Conservation (phyloP, 2,113 vertebrate genomes). For the Bostrychus sinensis region DNA sequence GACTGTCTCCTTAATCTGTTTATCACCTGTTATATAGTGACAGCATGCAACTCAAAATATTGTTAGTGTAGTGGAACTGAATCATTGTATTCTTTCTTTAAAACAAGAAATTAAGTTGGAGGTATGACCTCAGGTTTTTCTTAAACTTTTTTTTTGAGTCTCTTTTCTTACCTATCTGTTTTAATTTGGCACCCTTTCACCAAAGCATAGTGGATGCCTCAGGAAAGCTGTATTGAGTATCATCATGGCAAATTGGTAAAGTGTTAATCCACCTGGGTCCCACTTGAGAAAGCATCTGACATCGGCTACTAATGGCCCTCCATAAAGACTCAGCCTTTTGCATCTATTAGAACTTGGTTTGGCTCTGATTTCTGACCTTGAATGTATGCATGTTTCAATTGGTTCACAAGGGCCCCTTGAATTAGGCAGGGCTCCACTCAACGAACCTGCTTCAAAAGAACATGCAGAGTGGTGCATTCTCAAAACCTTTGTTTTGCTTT, state of each 20-base stretch:
- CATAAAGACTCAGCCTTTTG: constrained; percentile 52
- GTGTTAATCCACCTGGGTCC: constrained; percentile 76
- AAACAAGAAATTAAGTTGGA: no score
- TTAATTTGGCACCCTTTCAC: background rate
- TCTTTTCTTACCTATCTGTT: background rate
- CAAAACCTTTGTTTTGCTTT: constrained; percentile 20
- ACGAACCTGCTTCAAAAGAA: constrained; percentile 46
- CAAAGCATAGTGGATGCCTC: background rate
- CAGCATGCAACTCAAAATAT: no score
- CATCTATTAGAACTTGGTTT: constrained; percentile 37
- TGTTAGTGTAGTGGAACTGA: no score
- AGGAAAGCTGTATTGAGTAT: constrained; percentile 30
- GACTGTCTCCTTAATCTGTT: background rate
- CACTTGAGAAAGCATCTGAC: constrained; percentile 61
- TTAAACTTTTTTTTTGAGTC: background rate
- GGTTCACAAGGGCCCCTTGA: constrained; percentile 19
- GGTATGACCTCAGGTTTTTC: no score
- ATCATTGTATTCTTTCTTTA: no score
- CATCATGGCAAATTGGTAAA: constrained; percentile 73
- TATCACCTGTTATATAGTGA: no score
- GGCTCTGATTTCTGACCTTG: constrained; percentile 42
- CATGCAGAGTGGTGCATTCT: constrained; percentile 3
- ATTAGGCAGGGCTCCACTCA: background rate
- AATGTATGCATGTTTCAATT: constrained; percentile 42
- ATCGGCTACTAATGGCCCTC: constrained; percentile 64